Percentiles rank a stretch among this genome's conserved stretches.
Conservation (phyloP, 2,113 vertebrate genomes). For the human region DNA sequence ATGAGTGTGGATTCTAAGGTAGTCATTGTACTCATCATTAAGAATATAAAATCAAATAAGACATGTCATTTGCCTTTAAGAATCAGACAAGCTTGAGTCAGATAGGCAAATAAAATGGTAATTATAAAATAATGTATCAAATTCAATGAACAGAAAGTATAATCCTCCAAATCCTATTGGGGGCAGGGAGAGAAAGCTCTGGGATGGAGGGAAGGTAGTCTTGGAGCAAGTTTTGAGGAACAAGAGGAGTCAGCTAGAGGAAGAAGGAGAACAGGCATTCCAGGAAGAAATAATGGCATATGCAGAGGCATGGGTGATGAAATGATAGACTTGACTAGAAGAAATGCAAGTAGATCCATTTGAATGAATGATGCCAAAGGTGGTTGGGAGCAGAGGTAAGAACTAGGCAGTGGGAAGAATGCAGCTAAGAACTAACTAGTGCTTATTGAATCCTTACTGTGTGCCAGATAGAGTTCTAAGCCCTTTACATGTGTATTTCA, state of each 20-base stretch:
- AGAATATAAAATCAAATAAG: slow-evolving; percentile 15
- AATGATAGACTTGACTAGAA: neutral
- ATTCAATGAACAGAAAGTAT: neutral
- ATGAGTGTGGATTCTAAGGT: neutral
- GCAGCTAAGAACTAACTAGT: neutral
- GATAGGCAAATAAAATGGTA: neutral
- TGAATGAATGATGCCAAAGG: neutral
- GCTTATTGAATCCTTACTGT: neutral
- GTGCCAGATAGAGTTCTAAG: neutral
- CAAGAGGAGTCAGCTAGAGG: neutral
- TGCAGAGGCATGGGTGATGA: neutral
- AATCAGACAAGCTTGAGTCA: neutral
- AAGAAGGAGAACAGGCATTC: neutral
- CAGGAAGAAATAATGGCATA: neutral
- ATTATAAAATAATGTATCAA: neutral
- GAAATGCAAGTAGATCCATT: neutral
- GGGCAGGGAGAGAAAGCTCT: neutral
- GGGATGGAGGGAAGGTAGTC: neutral
- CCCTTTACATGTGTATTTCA: neutral
- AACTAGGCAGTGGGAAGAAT: neutral
- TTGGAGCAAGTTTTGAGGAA: neutral
- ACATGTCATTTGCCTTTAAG: neutral
- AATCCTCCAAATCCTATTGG: neutral
- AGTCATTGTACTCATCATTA: neutral
- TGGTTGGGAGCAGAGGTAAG: neutral